Evolutionary conservation across 2,797 vertebrate species (phyloP).

Genomic region (Simalia tracyae): DNA sequence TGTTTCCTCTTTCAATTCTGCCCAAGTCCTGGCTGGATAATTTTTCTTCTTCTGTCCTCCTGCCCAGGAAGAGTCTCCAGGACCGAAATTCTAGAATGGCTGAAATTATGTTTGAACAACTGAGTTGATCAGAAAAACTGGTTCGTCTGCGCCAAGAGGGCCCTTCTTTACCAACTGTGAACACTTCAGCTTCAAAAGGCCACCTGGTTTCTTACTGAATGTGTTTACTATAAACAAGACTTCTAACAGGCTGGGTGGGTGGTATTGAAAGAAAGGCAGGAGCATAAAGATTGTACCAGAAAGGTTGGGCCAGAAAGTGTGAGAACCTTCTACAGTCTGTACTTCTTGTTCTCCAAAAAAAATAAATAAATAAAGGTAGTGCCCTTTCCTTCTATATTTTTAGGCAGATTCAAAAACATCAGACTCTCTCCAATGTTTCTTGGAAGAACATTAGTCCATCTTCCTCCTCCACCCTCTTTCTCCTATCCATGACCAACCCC

Average conservation of each 20-base stretch:
- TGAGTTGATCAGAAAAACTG: slow-evolving; percentile 47
- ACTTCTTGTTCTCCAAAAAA: background rate
- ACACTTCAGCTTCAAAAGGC: slow-evolving; percentile 65
- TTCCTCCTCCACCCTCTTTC: background rate
- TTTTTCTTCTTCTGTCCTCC: slow-evolving; percentile 46
- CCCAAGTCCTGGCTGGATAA: background rate
- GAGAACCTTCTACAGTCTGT: background rate
- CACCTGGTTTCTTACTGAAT: slow-evolving; percentile 59
- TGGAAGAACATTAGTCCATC: no score
- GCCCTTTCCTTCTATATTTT: rapidly evolving
- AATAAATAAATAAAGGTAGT: background rate
- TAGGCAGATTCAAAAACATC: background rate
- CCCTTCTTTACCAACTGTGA: slow-evolving; percentile 53
- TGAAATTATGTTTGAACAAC: slow-evolving; percentile 60
- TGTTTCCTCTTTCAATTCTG: background rate
- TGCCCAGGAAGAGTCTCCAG: slow-evolving; percentile 46
- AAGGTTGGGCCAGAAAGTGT: background rate
- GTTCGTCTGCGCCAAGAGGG: slow-evolving; percentile 50
- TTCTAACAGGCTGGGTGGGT: slow-evolving; percentile 56
- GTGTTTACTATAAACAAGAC: slow-evolving; percentile 70
- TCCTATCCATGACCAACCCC: background rate
- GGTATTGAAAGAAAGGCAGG: slow-evolving; percentile 52
- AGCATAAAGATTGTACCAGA: slow-evolving; percentile 2
- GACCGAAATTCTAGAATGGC: slow-evolving; percentile 74
- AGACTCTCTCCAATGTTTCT: background rate